Evolutionary conservation across 2,797 vertebrate genomes (phyloP).

Genomic region (Lophura swinhoii): DNA sequence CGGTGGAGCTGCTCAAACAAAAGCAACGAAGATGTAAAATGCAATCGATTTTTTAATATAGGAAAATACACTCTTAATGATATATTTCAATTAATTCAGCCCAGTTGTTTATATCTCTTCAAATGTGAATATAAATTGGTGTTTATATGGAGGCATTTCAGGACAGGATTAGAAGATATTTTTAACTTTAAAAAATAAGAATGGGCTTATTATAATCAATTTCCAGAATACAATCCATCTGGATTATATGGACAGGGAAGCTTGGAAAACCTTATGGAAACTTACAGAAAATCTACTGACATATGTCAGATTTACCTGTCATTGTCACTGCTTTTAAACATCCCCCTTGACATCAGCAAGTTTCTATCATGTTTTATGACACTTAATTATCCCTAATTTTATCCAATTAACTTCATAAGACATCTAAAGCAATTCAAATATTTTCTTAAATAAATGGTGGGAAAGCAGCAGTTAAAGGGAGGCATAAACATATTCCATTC

Average conservation of each 20-base stretch:
- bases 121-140: slow-evolving; percentile 68
- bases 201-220: slow-evolving; percentile 36
- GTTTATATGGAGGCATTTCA: slow-evolving; percentile 49
- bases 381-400: slow-evolving; percentile 83
- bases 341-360: slow-evolving; percentile 76
- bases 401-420: slow-evolving; percentile 77
- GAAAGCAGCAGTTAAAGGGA: slow-evolving; percentile 24
- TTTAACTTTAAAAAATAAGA: slow-evolving; percentile 33
- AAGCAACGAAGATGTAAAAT: slow-evolving; percentile 74
- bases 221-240: slow-evolving; percentile 38
- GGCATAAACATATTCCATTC: background rate
- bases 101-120: slow-evolving; percentile 61
- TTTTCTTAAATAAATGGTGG: slow-evolving; percentile 73
- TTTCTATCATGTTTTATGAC: slow-evolving; percentile 77
- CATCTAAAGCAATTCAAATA: slow-evolving; percentile 76
- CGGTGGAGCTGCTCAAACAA: slow-evolving; percentile 71
- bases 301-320: slow-evolving; percentile 76
- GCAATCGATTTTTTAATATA: slow-evolving; percentile 74
- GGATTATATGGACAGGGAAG: background rate
- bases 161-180: slow-evolving; percentile 17
- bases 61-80: slow-evolving; percentile 75
- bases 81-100: slow-evolving; percentile 73
- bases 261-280: slow-evolving; percentile 57
- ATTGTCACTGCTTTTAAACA: slow-evolving; percentile 71
- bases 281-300: slow-evolving; percentile 67